These are phyloP conservation scores for Poecilobothrus nobilitatus DNA, from an alignment of 2,888 invertebrate species.

Conservation along the genomic window DNA sequence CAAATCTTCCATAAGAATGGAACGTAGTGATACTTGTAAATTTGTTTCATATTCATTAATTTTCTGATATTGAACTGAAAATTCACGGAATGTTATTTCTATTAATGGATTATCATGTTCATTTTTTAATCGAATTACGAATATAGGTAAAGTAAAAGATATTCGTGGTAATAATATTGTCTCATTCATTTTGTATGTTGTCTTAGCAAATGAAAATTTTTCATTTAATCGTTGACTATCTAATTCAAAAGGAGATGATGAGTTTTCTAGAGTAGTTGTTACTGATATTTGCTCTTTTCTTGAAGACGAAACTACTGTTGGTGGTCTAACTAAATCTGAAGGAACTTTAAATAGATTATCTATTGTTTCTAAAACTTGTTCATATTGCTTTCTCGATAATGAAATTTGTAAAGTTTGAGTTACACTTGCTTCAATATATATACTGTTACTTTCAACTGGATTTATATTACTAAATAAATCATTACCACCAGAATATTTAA, in stretches of 20 bases:
- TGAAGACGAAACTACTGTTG: conserved; percentile 31
- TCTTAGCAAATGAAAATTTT: conserved; percentile 15
- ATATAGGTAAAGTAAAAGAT: conserved; percentile 62
- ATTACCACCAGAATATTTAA: conserved; percentile 37
- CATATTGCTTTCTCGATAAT: conserved; percentile 77
- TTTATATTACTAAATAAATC: not conserved
- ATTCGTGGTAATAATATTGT: conserved; percentile 40
- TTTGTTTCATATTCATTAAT: conserved; percentile 60
- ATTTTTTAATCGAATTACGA: conserved; percentile 68
- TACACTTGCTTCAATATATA: conserved; percentile 59
- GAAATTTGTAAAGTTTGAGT: conserved; percentile 79
- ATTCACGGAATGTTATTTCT: conserved; percentile 75
- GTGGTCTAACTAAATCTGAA: conserved; percentile 27
- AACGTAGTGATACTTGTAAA: conserved; percentile 71
- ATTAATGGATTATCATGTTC: conserved; percentile 72
- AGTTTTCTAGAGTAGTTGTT: conserved; percentile 28
- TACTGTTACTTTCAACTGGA: conserved; percentile 21
- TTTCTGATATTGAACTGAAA: conserved; percentile 65
- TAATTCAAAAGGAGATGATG: conserved; percentile 22
- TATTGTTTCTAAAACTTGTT: conserved; percentile 73
- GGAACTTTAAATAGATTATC: conserved; percentile 36
- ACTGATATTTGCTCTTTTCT: conserved; percentile 30
- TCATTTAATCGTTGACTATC: conserved; percentile 20
- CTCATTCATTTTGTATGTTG: conserved; percentile 18
- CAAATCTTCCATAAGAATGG: conserved; percentile 85